A percentile compares a stretch with the other conserved stretches of the same genome.
These are phyloP conservation scores for Drosophila histrio DNA, from an alignment of 2,888 invertebrate genomes.

Conservation along the genomic window DNA sequence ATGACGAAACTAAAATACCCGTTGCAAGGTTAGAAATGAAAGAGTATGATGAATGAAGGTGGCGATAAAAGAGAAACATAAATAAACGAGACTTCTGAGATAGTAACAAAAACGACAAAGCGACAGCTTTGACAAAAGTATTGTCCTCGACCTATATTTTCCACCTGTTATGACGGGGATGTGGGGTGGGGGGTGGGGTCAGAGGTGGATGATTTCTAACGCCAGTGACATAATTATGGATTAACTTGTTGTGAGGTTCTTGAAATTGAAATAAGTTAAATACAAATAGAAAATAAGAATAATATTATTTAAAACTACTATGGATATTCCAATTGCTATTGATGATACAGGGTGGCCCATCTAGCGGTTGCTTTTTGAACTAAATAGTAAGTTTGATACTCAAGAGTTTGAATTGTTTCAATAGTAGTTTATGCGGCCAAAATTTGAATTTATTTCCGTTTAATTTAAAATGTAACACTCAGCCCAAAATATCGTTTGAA, in stretches of 20 bases:
- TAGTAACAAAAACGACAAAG: not conserved
- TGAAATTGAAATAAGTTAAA: not conserved
- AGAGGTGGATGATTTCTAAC: not conserved
- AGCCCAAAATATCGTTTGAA: too few relatives aligned
- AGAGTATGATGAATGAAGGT: not conserved
- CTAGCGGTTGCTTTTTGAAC: too few relatives aligned
- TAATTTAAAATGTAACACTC: too few relatives aligned
- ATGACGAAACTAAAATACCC: not conserved
- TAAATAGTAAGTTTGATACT: too few relatives aligned
- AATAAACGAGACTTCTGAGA: constrained; percentile 2
- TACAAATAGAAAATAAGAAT: not conserved
- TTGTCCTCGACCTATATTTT: constrained; percentile 5
- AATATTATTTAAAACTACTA: too few relatives aligned
- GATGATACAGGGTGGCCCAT: too few relatives aligned
- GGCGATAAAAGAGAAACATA: not conserved
- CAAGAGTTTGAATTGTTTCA: too few relatives aligned
- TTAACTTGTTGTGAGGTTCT: not conserved
- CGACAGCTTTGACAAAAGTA: constrained; percentile 1
- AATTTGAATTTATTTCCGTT: too few relatives aligned
- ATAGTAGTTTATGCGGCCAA: too few relatives aligned
- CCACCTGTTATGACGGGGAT: not conserved
- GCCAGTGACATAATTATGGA: not conserved
- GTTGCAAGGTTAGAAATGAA: not conserved
- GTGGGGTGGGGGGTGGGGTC: too few relatives aligned
- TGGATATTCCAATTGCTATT: too few relatives aligned